Conservation (phyloP, 2,888 invertebrate species). For the Cyclophora albipunctata region DNA sequence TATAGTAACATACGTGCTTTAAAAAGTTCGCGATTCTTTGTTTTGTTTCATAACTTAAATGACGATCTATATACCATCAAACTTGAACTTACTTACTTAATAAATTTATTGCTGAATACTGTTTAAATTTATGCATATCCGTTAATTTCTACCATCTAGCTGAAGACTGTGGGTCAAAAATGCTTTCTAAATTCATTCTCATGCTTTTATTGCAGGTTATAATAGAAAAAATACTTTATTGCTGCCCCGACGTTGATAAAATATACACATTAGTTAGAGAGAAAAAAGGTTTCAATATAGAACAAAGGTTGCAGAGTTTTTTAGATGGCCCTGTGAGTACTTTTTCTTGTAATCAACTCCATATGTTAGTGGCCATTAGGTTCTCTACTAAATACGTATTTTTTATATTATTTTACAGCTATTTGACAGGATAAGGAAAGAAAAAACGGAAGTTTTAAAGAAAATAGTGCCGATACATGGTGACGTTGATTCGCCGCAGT, state of each 20-base stretch:
- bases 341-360: neutral
- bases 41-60: too few species aligned
- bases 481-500: constrained; percentile 82
- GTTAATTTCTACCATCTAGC: neutral
- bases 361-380: constrained; percentile 2
- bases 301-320: constrained; percentile 74
- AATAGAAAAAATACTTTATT: constrained; percentile 84
- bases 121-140: neutral
- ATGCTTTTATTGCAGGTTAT: constrained; percentile 64
- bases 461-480: constrained; percentile 84
- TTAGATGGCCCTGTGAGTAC: constrained; percentile 59
- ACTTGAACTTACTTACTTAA: too few species aligned
- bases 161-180: neutral
- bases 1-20: neutral
- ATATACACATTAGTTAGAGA: constrained; percentile 83
- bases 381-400: neutral
- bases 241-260: constrained; percentile 80
- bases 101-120: neutral
- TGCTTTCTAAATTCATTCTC: neutral
- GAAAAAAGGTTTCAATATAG: constrained; percentile 76
- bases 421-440: constrained; percentile 79
- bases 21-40: neutral
- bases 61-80: too few species aligned
- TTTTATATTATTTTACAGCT: constrained; percentile 66
- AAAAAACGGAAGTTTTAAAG: constrained; percentile 77